phyloP scores from a whole-genome alignment of 2,888 invertebrate genomes.

The Chymomyza fuscimana region DNA sequence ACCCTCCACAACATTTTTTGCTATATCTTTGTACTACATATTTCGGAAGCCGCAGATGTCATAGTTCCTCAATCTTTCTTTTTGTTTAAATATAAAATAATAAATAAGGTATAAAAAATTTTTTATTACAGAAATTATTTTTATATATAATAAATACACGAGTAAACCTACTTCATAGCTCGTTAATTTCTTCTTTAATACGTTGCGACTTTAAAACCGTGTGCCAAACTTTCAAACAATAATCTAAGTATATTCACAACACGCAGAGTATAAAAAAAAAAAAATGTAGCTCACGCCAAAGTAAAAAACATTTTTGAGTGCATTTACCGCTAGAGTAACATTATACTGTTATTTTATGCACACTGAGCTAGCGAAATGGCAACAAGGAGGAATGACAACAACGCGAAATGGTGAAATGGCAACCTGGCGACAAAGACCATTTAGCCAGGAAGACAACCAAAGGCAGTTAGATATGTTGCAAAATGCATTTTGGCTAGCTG shows the following conservation, averaged over 20 bases:
- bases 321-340: conserved; percentile 42
- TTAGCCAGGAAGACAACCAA: conserved; percentile 48
- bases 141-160: no score
- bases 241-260: not conserved
- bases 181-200: not conserved
- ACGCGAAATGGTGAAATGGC: conserved; percentile 26
- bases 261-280: not conserved
- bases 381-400: conserved; percentile 26
- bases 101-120: no score
- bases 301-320: not conserved
- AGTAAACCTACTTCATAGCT: not conserved
- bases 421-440: conserved; percentile 66
- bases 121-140: no score
- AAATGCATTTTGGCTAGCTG: conserved; percentile 58
- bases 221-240: not conserved
- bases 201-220: not conserved
- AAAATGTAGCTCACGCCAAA: not conserved
- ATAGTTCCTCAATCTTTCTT: no score
- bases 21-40: no score
- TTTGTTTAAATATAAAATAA: no score
- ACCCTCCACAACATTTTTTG: no score
- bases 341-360: conserved; percentile 73
- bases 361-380: conserved; percentile 44
- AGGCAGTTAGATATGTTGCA: conserved; percentile 62
- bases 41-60: no score